Conservation (phyloP, 2,113 vertebrate genomes). For the Tragelaphus buxtoni region DNA sequence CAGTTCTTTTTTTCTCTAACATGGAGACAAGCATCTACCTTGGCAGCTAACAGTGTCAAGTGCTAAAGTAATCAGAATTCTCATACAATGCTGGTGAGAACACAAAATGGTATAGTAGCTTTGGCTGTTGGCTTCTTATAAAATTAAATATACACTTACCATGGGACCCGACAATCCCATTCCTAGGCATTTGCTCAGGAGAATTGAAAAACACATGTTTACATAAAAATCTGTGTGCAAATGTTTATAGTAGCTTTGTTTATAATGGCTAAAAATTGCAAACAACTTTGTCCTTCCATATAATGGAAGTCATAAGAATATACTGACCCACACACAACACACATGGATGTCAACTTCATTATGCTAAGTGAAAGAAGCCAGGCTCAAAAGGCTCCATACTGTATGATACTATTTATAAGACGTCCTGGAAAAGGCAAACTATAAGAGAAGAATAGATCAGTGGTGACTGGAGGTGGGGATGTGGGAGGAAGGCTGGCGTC, state of each 20-base stretch:
- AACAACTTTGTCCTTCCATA: not conserved
- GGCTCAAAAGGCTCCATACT: not conserved
- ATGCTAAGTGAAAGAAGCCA: not conserved
- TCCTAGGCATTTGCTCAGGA: not conserved
- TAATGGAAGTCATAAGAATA: not conserved
- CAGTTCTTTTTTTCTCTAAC: not conserved
- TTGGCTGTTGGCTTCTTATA: not conserved
- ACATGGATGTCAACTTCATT: not conserved
- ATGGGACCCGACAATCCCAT: not conserved
- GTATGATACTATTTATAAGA: not conserved
- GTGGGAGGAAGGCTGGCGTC: not conserved
- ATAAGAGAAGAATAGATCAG: not conserved
- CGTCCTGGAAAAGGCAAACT: not conserved
- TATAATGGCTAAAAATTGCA: not conserved
- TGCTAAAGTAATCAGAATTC: not conserved
- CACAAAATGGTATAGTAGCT: not conserved
- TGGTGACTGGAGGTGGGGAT: not conserved
- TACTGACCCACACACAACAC: not conserved
- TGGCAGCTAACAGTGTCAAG: not conserved
- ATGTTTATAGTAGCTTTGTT: not conserved
- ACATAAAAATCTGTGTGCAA: not conserved
- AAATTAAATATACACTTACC: not conserved
- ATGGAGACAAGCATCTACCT: not conserved
- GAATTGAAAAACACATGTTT: slow-evolving; percentile 4
- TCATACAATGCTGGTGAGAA: not conserved